phyloP scores from a whole-genome alignment of 2,888 invertebrate genomes.

The Molorchus minor region DNA sequence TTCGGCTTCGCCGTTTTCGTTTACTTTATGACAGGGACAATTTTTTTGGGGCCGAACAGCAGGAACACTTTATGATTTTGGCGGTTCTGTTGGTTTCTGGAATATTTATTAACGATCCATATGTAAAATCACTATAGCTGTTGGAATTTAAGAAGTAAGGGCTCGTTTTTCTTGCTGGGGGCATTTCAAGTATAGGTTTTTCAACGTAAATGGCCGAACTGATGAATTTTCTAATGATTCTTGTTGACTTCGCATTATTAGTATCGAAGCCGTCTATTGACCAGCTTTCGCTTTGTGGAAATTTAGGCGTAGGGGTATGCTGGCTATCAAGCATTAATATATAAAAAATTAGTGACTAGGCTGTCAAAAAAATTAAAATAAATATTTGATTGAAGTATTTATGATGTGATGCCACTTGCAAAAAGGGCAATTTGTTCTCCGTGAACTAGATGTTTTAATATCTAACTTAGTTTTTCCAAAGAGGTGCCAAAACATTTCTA shows the following conservation, averaged over 20 bases:
- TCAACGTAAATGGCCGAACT: constrained; percentile 72
- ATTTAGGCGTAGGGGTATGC: constrained; percentile 11
- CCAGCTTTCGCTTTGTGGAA: constrained; percentile 29
- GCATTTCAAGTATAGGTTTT: constrained; percentile 53
- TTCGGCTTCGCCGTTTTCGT: neutral
- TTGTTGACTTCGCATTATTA: constrained; percentile 27
- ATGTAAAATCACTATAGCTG: constrained; percentile 18
- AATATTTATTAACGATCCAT: constrained; percentile 5
- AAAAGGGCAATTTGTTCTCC: neutral
- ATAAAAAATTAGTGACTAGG: constrained; percentile 10
- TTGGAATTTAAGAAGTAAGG: constrained; percentile 33
- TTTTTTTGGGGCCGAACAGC: constrained; percentile 44
- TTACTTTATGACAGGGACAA: constrained; percentile 47
- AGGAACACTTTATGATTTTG: constrained; percentile 50
- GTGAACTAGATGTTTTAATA: too few relatives aligned
- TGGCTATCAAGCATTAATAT: constrained; percentile 31
- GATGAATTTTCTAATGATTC: constrained; percentile 63
- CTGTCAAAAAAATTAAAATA: constrained; percentile 28
- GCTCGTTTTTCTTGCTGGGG: constrained; percentile 46
- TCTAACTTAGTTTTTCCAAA: too few relatives aligned
- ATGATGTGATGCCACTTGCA: constrained; percentile 9
- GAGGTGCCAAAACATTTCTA: too few relatives aligned
- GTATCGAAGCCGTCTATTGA: constrained; percentile 29
- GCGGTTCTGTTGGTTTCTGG: constrained; percentile 1
- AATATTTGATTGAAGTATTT: neutral